Evolutionary conservation across 2,113 vertebrate species (phyloP), one percentile per base, ranked within the genome.

Genomic region (Sylvilagus bachmani): DNA sequence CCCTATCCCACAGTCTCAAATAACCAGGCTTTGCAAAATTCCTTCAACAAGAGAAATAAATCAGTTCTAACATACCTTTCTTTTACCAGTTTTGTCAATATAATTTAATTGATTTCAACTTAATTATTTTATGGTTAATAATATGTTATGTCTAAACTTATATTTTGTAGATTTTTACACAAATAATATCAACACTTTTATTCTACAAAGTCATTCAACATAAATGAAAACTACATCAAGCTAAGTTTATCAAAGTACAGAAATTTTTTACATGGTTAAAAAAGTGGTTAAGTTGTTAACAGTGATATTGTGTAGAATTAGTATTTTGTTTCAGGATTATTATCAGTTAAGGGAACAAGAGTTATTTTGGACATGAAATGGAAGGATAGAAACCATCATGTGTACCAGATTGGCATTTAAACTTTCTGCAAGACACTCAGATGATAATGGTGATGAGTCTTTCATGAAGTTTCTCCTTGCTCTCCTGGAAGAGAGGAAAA

Each of bases 401-500:
- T 98, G 96, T 98, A 98, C 98, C 98, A 98, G 98, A 97, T 96
- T 97, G 97, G 98, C 98, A 98, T 98, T 98, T 98, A 98, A 98
- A 98, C 94, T 98, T 98, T 98, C 98, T 98, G 98, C 98, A 98
- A 98, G 97, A 97, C 98, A 98, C 97, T 98, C 98, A 98, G 98
- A 97, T 98, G 98, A 98, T 97, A 98, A 98, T 98, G 98, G 98
- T 98, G 98, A 98, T 98, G 98, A 98, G 97, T 98, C 98, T 98
- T 98, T 98, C 98, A 97, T 98, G 98, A 97, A 97, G 97, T 98
- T 98, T 98, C 98, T 98, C 98, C 98, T 98, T 98, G 98, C 98
- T 98, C 98, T 98, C 98, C 98, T 98, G 97, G 98, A 98, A 98
- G 97, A 98, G 98, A 98, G 98, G 98, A 98, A 98, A 98, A 97